Base-by-base conservation (phyloP, 2,888 invertebrate genomes). In the Lepidocyrtinus sp. region DNA sequence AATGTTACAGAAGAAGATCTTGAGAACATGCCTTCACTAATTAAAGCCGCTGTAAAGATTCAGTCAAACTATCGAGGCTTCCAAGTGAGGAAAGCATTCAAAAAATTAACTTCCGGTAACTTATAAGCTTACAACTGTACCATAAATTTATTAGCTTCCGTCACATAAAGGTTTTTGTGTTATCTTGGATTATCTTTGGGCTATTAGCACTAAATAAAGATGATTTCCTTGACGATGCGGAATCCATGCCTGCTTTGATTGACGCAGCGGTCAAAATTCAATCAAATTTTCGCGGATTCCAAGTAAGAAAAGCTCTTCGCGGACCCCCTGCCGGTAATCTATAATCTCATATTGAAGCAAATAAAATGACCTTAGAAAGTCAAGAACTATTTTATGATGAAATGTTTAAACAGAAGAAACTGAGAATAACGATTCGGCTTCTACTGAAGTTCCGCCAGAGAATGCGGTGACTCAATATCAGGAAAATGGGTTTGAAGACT, bases 231-330 rank as follows among this genome's bases (percentile, higher is more conserved):
- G n/a, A n/a, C n/a, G n/a, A n/a, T n/a, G n/a, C n/a, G n/a, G n/a
- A n/a, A n/a, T n/a, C n/a, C n/a, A n/a, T n/a, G n/a, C 81, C 75
- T 7, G 83, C 83, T 24, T 55, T 84, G 1, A 81, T 84, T 46
- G 82, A 78, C 26, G 85, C 85, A 7, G 84, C 85, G 1, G 84
- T 83, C 5, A 80, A 74, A 68, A 85, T 85, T 59, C 77, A 78
- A 15, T 83, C 83, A 1, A 83, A 83, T 25, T 82, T 85, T 46
- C 22, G 85, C 24, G 85, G 85, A 0, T 85, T 73, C 26, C 74
- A 82, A 63, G 83, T 82, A 0, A 50, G 85, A 62, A 84, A 82
- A 25, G 71, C 79, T 26, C 69, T 83, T 46, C 81, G 83, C 24
- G 75, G 82, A 82, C 63, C 12, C 36, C 36, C 12, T 7, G 36